Base-by-base conservation (phyloP, 2,888 invertebrate species). In the Ichneumoninae sp. region DNA sequence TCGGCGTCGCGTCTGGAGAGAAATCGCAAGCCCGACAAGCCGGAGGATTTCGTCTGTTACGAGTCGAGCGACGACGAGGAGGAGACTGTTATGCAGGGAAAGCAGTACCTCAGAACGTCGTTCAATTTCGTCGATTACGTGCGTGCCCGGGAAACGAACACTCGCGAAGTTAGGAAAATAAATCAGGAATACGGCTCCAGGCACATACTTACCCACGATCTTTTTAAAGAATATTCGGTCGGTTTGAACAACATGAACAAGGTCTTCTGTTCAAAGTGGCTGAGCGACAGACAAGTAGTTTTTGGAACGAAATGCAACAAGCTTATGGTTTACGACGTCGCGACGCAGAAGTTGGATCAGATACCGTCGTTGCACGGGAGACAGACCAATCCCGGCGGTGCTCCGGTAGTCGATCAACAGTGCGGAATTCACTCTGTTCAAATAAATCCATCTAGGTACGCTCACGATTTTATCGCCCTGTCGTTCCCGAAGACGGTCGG, bases 271-370 rank as follows among this genome's bases (percentile, higher is more conserved):
- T 98, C 98, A 0, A 97, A 98, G 93, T 99, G 99, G 99, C 95
- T 99, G 54, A 98, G 98, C 89, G 98, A 98, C 94, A 95, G 98
- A 90, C 98, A 98, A 95, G 97, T 99, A 81, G 98, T 98, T 30
- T 98, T 98, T 94, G 99, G 99, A 77, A 99, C 99, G 73, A 99
- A 99, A 94, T 99, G 99, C 94, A 99, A 99, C 94, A 98, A 98
- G 96, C 94, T 99, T 86, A 97, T 98, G 96, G 98, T 99, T 47
- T 97, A 98, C 94, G 98, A 99, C 94, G 97, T 98, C 16, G 96
- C 96, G 40, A 98, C 97, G 52, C 96, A 97, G 77, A 96, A 97
- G 79, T 95, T 98, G 91, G 98, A 98, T 93, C 97, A 97, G 86
- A 98, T 99, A 92, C 98, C 98, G 13, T 98, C 98, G 0, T 94